Base-by-base conservation (phyloP, 2,113 vertebrate species). In the Shinisaurus crocodilurus region DNA sequence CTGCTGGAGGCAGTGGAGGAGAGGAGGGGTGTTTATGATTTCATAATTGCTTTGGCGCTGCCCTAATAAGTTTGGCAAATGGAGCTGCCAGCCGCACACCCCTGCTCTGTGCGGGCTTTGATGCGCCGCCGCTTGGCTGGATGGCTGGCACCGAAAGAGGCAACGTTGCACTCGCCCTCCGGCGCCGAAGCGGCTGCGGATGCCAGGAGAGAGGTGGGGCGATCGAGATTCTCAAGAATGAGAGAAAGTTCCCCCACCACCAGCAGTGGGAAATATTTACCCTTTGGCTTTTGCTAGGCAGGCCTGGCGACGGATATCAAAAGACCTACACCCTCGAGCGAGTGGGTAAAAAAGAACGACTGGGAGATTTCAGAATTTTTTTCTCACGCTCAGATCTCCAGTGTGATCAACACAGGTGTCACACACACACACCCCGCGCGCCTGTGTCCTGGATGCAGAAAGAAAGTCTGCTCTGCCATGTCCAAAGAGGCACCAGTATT, bases 1-100 rank as follows among this genome's bases (percentile, higher is more conserved):
- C 90, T 83, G 69, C 27, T 50, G 43, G 87, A 86, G 69, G 75
- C 79, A 43, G 50, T 75, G 25, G 18, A 50, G 40, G 74, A 27
- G 40, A 25, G 1, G 10, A 2, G 74, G 25, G 54, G 27, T 63
- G 85, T 27, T 54, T n/a, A 57, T 16, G 9, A n/a, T 88, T 92
- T 72, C 83, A 3, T 88, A 89, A 91, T 48, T 75, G 43, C 89
- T 85, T 70, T 70, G 60, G 50, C 13, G 57, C 89, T 81, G 86
- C 91, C 67, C 74, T 89, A 60, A 37, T 2, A 45, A 27, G 2
- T 81, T 29, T 93, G 94, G 92, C 89, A 85, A 89, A 74, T 1
- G 63, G 82, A 27, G 34, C 74, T 54, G 92, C 87, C 89, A 88
- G 54, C 48, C 50, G 7, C 75, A 15, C 75, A 18, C 57, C 1